Evolutionary conservation across 1,140 invertebrate species (phyloP), one percentile per base, ranked within the genome.

Genomic region (Lerema accius): DNA sequence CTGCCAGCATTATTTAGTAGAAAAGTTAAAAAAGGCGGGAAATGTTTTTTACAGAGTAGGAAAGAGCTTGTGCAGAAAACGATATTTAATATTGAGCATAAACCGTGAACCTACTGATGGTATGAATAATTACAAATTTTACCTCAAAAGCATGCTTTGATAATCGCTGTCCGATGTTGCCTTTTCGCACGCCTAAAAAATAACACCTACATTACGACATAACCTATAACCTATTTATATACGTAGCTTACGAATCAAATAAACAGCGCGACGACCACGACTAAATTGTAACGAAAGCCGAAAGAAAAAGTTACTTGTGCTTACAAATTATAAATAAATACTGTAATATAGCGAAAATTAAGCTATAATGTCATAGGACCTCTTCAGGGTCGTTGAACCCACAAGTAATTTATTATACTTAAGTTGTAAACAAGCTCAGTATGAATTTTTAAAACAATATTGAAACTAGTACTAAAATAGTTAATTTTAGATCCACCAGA

Each of bases 171-270:
- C 63, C 37, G 61, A 35, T 51, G 32, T 66, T 73, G n/a, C 17
- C 55, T 32, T 59, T 28, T 65, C 67, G 71, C 69, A 76, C 75
- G 71, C 67, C 77, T 81, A 85, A 84, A 62, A 73, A 76, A 76
- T 76, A 83, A 89, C 86, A 86, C 79, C 86, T 89, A 87, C 75
- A 76, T 80, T 78, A 77, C 77, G 82, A 77, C 76, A 69, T 83
- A 82, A 80, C 82, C 84, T 89, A 89, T 84, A 80, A 9, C 9
- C 28, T 32, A 32, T 86, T 23, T 53, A 35, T 51, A 42, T 85
- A 75, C 76, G 76, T 84, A 77, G 82, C 80, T 85, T 86, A 87
- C 65, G 48, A 64, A 71, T n/a, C n/a, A 79, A 77, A 75, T 64
- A 71, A 11, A 72, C 69, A 79, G 73, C 73, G 78, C 71, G 77